Evolutionary conservation across 2,888 invertebrate species (phyloP), one percentile per base, ranked within the genome.

Genomic region (Polydrusus tereticollis): DNA sequence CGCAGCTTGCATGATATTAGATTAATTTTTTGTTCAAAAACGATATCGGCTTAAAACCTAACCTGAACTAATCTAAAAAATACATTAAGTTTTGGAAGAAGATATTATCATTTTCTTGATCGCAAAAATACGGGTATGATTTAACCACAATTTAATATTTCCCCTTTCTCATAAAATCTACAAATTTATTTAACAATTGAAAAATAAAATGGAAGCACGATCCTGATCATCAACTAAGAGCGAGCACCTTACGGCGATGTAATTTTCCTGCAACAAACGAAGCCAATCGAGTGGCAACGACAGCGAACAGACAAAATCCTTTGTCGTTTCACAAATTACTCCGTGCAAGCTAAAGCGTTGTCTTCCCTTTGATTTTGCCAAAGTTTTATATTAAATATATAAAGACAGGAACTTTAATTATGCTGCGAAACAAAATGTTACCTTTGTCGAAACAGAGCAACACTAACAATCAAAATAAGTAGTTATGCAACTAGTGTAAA

Each of bases 321-420:
- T 70, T 70, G 64, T 65, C 65, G 58, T 36, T 59, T 8, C 69
- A 20, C 43, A 52, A 69, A 60, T 55, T 62, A 62, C 38, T 50
- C 36, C 14, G 29, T 47, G 23, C 14, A 43, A 26, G 62, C 12
- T 26, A 23, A 41, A 21, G 38, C 47, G 26, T 23, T 50, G 16
- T 47, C 67, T 69, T 69, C 63, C 62, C 29, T 69, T 69, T 69
- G 69, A 69, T 55, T 69, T 55, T 71, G 7, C 45, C 20, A 59
- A 43, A 43, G 29, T 33, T 18, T 55, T 16, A 26, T n/a, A n/a
- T n/a, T n/a, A 5, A 29, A 26, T 18, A 29, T 16, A 10, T 55
- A 26, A 50, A n/a, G n/a, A 26, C 50, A 10, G 7, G 16, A 55
- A 29, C 29, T n/a, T 2, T 55, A 55, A 55, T 55, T 47, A 47